phyloP scores from a whole-genome alignment of 1,140 invertebrate genomes.

The Vollenhovia emeryi region DNA sequence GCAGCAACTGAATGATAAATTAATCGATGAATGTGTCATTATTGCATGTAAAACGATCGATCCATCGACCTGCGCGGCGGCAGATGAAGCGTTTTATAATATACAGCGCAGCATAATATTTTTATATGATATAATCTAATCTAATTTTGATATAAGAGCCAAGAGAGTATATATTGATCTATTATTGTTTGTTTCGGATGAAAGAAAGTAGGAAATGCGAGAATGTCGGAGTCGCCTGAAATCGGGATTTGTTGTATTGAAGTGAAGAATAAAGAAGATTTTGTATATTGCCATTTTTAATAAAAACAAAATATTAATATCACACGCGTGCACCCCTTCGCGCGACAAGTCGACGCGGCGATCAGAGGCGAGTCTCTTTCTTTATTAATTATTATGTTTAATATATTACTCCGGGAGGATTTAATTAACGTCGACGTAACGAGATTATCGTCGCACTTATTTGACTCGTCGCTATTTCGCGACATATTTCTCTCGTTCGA shows the following conservation, averaged over 20 bases:
- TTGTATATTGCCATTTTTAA: conserved; percentile 82
- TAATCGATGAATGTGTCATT: conserved; percentile 61
- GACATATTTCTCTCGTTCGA: no score
- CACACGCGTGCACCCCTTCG: neutral
- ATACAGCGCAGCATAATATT: conserved; percentile 81
- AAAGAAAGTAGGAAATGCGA: conserved; percentile 53
- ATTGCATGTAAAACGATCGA: conserved; percentile 39
- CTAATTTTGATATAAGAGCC: conserved; percentile 73
- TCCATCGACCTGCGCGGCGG: conserved; percentile 46
- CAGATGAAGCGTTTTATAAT: conserved; percentile 78
- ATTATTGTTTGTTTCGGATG: conserved; percentile 74
- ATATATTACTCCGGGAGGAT: neutral
- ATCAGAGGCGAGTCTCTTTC: neutral
- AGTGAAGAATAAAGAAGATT: conserved; percentile 78
- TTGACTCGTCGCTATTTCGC: neutral
- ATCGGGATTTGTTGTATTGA: conserved; percentile 75
- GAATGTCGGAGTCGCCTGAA: conserved; percentile 49
- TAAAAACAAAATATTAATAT: conserved; percentile 71
- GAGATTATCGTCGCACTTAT: neutral
- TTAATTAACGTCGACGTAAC: neutral
- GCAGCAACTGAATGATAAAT: conserved; percentile 70
- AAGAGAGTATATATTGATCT: conserved; percentile 72
- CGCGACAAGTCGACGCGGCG: neutral
- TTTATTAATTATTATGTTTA: no score
- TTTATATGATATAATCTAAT: conserved; percentile 77